Evolutionary conservation across 2,797 vertebrate genomes (phyloP).

Genomic region (Morus bassanus): DNA sequence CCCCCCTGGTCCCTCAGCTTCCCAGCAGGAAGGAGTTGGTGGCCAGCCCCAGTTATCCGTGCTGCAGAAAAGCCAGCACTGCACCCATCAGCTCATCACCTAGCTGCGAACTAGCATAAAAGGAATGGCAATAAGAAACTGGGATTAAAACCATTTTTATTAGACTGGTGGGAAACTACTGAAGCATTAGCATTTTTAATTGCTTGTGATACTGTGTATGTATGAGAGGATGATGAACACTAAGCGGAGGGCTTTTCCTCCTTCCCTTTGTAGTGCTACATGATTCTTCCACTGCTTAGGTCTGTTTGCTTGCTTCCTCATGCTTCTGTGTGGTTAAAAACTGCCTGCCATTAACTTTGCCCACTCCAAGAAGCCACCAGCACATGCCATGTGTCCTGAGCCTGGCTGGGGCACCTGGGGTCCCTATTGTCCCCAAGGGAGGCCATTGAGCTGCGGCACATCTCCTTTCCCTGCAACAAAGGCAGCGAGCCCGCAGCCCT

Average conservation of each 20-base stretch:
- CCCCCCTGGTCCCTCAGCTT: background rate
- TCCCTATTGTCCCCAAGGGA: background rate
- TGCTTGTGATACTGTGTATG: background rate
- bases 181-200: background rate
- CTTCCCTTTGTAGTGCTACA: background rate
- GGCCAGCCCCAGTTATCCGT: background rate
- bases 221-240: background rate
- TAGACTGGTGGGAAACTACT: background rate
- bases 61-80: background rate
- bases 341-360: background rate
- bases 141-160: background rate
- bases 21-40: background rate
- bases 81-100: background rate
- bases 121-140: background rate
- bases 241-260: background rate
- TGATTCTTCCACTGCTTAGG: background rate
- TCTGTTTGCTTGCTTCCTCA: background rate
- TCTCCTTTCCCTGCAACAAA: background rate
- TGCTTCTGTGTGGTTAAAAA: background rate
- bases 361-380: background rate
- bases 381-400: background rate
- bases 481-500: fast-evolving
- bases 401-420: background rate
- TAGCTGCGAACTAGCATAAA: background rate
- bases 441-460: background rate